These are phyloP conservation scores for Philantomba maxwellii DNA, from an alignment of 2,113 vertebrate genomes.

Conservation along the genomic window DNA sequence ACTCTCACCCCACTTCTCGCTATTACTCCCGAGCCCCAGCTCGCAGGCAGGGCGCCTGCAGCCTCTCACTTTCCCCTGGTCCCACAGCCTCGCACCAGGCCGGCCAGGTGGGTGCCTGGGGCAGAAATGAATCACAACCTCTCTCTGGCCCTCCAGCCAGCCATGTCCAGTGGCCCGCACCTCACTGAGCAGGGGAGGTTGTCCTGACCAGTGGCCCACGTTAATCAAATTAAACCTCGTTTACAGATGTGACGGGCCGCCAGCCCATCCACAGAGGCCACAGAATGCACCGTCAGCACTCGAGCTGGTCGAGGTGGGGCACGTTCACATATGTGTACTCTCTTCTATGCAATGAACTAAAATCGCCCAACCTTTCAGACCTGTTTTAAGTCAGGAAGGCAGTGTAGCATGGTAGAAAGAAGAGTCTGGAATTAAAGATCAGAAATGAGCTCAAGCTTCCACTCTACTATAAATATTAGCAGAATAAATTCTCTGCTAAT, in stretches of 20 bases:
- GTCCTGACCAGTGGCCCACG: conserved; percentile 55
- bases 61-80: conserved; percentile 76
- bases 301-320: neutral
- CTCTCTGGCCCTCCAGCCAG: conserved; percentile 55
- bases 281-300: conserved; percentile 23
- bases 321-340: neutral
- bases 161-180: conserved; percentile 35
- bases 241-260: conserved; percentile 39
- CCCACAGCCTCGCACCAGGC: conserved; percentile 33
- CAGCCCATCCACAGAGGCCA: conserved; percentile 23
- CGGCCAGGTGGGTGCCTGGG: conserved; percentile 61
- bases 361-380: neutral
- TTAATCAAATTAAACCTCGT: conserved; percentile 59
- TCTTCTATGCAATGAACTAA: neutral
- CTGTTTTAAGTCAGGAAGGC: neutral
- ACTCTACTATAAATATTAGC: neutral
- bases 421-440: neutral
- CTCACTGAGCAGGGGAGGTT: conserved; percentile 45
- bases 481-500: neutral
- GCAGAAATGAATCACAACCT: conserved; percentile 73
- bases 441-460: neutral
- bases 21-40: conserved; percentile 75
- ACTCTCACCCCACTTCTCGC: conserved; percentile 73
- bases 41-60: conserved; percentile 60
- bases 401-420: neutral